Percentiles rank a stretch among this genome's conserved stretches.
phyloP scores from a whole-genome alignment of 2,113 vertebrate species.

The Lophura nycthemera region DNA sequence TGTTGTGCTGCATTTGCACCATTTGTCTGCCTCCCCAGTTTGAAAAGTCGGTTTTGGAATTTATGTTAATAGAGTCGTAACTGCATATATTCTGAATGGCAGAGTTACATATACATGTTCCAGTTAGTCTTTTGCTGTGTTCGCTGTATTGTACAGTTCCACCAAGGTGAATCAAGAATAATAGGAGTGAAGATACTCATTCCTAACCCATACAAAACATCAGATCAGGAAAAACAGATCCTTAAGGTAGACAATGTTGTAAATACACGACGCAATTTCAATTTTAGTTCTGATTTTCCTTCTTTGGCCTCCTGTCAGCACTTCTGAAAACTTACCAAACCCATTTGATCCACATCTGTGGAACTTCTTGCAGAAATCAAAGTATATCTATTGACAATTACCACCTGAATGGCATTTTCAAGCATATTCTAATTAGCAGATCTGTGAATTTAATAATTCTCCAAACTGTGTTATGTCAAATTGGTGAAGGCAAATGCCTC shows the following conservation, averaged over 20 bases:
- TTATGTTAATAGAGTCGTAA: not conserved
- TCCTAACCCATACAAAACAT: not conserved
- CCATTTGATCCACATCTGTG: not conserved
- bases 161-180: not conserved
- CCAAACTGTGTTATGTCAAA: not conserved
- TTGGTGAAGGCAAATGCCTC: not conserved
- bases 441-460: not conserved
- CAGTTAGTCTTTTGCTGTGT: not conserved
- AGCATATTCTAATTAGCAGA: not conserved
- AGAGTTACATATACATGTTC: not conserved
- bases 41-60: not conserved
- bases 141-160: accelerated
- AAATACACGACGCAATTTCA: not conserved
- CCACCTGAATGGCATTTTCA: not conserved
- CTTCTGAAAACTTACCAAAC: not conserved
- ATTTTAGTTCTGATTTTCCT: not conserved
- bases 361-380: not conserved
- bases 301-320: not conserved
- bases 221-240: not conserved
- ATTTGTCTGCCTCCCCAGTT: not conserved
- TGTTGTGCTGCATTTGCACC: accelerated
- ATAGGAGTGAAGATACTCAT: not conserved
- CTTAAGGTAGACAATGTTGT: not conserved
- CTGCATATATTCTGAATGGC: not conserved
- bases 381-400: not conserved